Evolutionary conservation across 2,113 vertebrate genomes (phyloP).

Genomic region (Varanus komodoensis): DNA sequence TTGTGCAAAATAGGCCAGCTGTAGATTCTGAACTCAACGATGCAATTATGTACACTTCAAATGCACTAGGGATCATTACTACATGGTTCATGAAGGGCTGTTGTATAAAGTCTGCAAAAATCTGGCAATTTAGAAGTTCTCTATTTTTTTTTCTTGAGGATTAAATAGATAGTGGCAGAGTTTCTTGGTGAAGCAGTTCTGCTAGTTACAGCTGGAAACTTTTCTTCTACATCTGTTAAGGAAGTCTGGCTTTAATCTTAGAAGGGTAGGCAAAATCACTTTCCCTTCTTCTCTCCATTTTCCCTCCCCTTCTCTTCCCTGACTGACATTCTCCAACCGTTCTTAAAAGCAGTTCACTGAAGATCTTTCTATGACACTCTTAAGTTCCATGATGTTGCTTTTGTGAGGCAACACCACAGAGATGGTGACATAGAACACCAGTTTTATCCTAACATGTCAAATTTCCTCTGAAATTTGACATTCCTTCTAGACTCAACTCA

Average conservation of each 20-base stretch:
- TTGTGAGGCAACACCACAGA: not conserved
- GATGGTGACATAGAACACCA: not conserved
- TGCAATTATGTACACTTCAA: slow-evolving; percentile 14
- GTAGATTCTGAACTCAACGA: slow-evolving; percentile 27
- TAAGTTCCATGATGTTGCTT: not conserved
- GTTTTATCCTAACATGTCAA: not conserved
- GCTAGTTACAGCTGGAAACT: not conserved
- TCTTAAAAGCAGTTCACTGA: not conserved
- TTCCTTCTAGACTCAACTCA: not conserved
- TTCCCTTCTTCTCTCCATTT: no score
- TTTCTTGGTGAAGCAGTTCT: not conserved
- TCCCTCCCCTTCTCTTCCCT: not conserved
- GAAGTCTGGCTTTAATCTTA: not conserved
- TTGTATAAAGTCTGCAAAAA: not conserved
- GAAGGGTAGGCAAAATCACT: not conserved
- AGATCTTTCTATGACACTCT: not conserved
- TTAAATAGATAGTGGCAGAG: not conserved
- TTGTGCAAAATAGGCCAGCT: slow-evolving; percentile 35
- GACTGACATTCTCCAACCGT: not conserved
- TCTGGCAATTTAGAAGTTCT: not conserved
- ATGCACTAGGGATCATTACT: slow-evolving; percentile 11
- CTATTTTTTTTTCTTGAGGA: not conserved
- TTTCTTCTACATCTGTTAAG: not conserved
- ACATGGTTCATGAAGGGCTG: not conserved
- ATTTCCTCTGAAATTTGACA: not conserved